These are phyloP conservation scores for Empidonax alnorum DNA, from an alignment of 2,113 vertebrate species.

Conservation along the genomic window DNA sequence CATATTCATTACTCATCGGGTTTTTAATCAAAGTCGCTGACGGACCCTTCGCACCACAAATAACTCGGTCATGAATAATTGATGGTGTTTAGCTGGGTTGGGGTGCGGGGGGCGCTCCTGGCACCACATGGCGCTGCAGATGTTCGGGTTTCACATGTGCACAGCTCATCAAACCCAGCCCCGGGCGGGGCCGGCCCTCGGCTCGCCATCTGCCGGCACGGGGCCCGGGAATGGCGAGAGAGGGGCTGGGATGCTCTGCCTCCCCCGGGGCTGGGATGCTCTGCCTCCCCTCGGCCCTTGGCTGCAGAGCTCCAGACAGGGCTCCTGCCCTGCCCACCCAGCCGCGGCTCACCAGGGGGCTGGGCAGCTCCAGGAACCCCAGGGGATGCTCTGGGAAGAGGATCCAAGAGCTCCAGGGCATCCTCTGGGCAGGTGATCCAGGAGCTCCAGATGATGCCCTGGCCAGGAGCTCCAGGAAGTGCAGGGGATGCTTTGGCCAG, in stretches of 20 bases:
- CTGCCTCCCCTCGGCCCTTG: no score
- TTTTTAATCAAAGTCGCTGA: slow-evolving; percentile 90
- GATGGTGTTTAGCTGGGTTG: slow-evolving; percentile 51
- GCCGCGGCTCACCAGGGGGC: accelerated
- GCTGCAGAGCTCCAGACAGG: accelerated
- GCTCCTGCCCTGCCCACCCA: neutral
- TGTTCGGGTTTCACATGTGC: slow-evolving; percentile 85
- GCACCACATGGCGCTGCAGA: slow-evolving; percentile 89
- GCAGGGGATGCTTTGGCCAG: neutral
- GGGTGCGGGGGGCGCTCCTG: neutral
- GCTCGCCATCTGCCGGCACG: slow-evolving; percentile 81
- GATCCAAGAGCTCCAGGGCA: neutral
- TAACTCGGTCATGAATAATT: slow-evolving; percentile 83
- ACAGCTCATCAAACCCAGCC: slow-evolving; percentile 81
- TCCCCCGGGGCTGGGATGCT: neutral
- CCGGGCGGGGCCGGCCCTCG: slow-evolving; percentile 51
- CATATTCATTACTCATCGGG: slow-evolving; percentile 86
- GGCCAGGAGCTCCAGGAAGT: neutral
- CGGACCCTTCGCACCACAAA: slow-evolving; percentile 69
- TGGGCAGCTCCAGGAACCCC: neutral
- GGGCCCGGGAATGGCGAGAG: slow-evolving; percentile 72
- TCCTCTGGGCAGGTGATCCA: neutral
- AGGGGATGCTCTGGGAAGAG: neutral
- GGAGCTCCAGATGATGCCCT: neutral
- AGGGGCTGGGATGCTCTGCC: neutral